Base-by-base conservation (phyloP, 2,797 vertebrate genomes). In the Pyrocephalus nanus region DNA sequence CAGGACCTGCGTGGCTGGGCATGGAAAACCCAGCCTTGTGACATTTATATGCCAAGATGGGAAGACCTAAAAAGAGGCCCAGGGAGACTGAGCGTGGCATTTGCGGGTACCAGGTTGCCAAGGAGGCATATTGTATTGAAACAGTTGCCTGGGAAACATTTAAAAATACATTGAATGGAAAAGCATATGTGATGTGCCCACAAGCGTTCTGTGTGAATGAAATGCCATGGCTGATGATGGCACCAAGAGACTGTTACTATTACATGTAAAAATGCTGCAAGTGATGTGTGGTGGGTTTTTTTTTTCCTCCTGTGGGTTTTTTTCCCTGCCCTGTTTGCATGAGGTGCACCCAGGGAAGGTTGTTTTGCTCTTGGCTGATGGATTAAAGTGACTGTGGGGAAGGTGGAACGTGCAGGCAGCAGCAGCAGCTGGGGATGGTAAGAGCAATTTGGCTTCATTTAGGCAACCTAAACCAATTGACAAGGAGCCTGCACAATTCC, bases 121-220 rank as follows among this genome's bases (percentile, higher is more conserved):
- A 93, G 97, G 91, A 96, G 95, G 96, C 96, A 90, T 97, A 96
- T 96, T 95, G 95, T 96, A 91, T 95, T 94, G 93, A 95, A 91
- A 87, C 89, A 83, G 97, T 96, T 97, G 96, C 96, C 97, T 95
- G 95, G 97, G 97, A 96, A 97, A 97, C 97, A 92, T 95, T 58
- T 54, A 85, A 88, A 96, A 96, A 88, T 96, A 96, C 70, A 57
- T 21, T 65, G 80, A 96, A 96, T 95, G 74, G 84, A 91, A 86
- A 93, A 95, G 94, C 53, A 67, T 93, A 96, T 67, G 61, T 82
- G 89, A 92, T 84, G 72, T 97, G 94, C 96, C 96, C 93, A 95
- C 95, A 95, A 91, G 73, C 71, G 57, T 66, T 96, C 91, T 71
- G 92, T 48, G 69, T 95, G 95, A 95, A 92, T 80, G 64, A 95